A percentile compares a stretch with the other conserved stretches of the same genome.
Evolutionary conservation across 2,888 invertebrate species (phyloP).

Genomic region (Boloria euphrosyne): DNA sequence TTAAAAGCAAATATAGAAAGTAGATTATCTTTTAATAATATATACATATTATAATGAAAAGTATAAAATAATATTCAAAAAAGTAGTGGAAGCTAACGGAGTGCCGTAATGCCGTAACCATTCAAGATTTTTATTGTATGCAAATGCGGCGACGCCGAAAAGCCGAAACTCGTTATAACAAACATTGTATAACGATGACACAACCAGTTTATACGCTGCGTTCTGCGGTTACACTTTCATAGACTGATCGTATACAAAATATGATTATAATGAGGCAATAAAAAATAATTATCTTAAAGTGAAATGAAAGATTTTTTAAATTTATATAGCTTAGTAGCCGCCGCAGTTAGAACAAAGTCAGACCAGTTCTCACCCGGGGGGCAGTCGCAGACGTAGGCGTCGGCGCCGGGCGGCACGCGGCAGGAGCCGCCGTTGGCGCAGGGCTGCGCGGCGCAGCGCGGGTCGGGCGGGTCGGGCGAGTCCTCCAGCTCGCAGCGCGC

Average conservation of each 20-base stretch:
- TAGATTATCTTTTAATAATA: too few species aligned
- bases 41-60: too few species aligned
- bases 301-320: too few species aligned
- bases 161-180: neutral
- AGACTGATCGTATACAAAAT: too few species aligned
- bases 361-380: slow-evolving; percentile 76
- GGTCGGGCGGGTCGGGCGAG: slow-evolving; percentile 85
- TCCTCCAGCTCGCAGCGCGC: slow-evolving; percentile 86
- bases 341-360: too few species aligned
- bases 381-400: slow-evolving; percentile 82
- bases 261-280: too few species aligned
- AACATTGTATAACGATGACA: neutral
- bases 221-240: too few species aligned
- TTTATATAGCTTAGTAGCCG: too few species aligned
- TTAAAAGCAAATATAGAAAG: too few species aligned
- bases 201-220: neutral
- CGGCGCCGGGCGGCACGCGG: slow-evolving; percentile 82
- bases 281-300: neutral
- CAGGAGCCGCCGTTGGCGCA: slow-evolving; percentile 92
- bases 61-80: neutral
- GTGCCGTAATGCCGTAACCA: neutral
- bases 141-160: neutral
- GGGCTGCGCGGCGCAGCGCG: slow-evolving; percentile 87
- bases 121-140: slow-evolving; percentile 10
- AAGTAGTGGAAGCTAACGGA: neutral